Conservation (phyloP, 2,797 vertebrate genomes). For the Macrochelys suwanniensis region DNA sequence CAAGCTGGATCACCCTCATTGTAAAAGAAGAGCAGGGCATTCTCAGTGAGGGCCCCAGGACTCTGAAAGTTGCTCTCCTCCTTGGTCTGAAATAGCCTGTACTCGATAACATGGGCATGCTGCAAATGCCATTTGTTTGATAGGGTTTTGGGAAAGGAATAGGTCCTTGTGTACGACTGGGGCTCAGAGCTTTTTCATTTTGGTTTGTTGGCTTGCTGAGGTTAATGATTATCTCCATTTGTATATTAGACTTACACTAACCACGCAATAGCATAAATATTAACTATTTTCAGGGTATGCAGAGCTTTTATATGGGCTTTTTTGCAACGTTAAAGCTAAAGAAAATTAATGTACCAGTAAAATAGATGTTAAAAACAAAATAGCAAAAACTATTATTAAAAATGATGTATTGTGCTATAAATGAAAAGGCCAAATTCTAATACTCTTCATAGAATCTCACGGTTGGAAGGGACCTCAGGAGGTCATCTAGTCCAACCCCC, state of each 20-base stretch:
- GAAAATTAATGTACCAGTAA: accelerated
- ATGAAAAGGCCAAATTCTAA: neutral
- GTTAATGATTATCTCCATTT: neutral
- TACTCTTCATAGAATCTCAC: neutral
- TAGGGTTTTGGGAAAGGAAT: neutral
- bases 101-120: accelerated
- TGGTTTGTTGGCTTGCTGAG: accelerated
- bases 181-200: neutral
- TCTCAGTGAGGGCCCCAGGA: neutral
- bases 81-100: neutral
- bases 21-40: neutral
- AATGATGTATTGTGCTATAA: too few species aligned
- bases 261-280: neutral
- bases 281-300: neutral
- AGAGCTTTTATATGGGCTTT: neutral
- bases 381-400: neutral
- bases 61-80: neutral
- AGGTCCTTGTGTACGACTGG: neutral
- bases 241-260: neutral
- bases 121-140: accelerated
- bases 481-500: too few species aligned
- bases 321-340: neutral
- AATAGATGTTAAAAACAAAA: neutral
- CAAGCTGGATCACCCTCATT: neutral
- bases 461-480: too few species aligned